Conservation (phyloP, 1,140 invertebrate genomes). For the Macrosteles quadrilineatus region DNA sequence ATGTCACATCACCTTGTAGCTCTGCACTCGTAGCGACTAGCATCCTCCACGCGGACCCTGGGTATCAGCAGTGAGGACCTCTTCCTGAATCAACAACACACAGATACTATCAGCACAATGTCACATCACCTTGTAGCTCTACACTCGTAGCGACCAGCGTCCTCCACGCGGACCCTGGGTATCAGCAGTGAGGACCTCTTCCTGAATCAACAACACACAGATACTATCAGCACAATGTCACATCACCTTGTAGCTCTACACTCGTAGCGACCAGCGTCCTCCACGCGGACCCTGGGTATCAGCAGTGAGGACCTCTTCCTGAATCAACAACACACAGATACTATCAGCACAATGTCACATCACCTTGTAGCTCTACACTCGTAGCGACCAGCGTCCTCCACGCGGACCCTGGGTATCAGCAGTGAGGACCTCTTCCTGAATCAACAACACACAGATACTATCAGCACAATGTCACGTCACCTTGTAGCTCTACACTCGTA, state of each 20-base stretch:
- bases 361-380: constrained; percentile 65
- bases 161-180: constrained; percentile 64
- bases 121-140: constrained; percentile 52
- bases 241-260: constrained; percentile 59
- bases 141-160: constrained; percentile 74
- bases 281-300: constrained; percentile 65
- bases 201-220: constrained; percentile 50
- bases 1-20: background rate
- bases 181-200: constrained; percentile 76
- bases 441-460: constrained; percentile 17
- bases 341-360: too few species aligned
- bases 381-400: constrained; percentile 69
- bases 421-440: constrained; percentile 72
- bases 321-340: constrained; percentile 19
- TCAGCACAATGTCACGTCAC: constrained; percentile 54
- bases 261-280: constrained; percentile 72
- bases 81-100: constrained; percentile 55
- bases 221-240: too few species aligned
- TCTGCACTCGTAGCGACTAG: constrained; percentile 55
- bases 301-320: constrained; percentile 77
- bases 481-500: too few species aligned
- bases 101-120: too few species aligned
- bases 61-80: constrained; percentile 74
- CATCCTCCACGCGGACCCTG: constrained; percentile 66
- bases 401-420: constrained; percentile 68